These are phyloP conservation scores for Drosophila mauritiana DNA, from an alignment of 1,140 invertebrate species.

Conservation along the genomic window DNA sequence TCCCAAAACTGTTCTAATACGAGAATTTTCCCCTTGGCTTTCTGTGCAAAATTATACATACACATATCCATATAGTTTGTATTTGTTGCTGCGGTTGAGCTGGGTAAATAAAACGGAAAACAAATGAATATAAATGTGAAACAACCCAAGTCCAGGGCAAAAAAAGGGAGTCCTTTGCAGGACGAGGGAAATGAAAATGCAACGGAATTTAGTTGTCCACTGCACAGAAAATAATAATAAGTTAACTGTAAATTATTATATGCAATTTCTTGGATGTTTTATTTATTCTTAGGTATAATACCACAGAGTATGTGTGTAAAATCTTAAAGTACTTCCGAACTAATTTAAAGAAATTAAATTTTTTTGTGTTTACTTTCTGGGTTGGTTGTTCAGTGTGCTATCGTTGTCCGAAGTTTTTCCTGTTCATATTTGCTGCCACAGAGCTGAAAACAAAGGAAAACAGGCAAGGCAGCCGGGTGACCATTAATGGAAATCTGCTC, in stretches of 20 bases:
- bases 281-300: not conserved
- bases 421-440: constrained; percentile 63
- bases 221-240: constrained; percentile 1
- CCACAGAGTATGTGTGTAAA: not conserved
- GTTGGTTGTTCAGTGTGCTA: constrained; percentile 22
- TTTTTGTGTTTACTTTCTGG: constrained; percentile 6
- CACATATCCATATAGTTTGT: constrained; percentile 37
- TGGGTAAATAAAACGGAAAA: constrained; percentile 80
- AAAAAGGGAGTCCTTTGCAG: constrained; percentile 5
- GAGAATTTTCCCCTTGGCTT: constrained; percentile 40
- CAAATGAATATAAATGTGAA: constrained; percentile 81
- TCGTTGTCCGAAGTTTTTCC: constrained; percentile 70
- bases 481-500: constrained; percentile 49
- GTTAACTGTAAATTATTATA: too few species aligned
- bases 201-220: constrained; percentile 48
- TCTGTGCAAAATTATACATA: constrained; percentile 64
- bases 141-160: constrained; percentile 64
- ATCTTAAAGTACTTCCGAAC: not conserved
- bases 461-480: constrained; percentile 25
- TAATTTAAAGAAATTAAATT: not conserved
- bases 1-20: constrained; percentile 30
- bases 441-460: constrained; percentile 24
- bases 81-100: constrained; percentile 45
- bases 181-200: constrained; percentile 48
- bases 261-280: not conserved